These are phyloP conservation scores for Sciurus carolinensis DNA, from an alignment of 2,797 vertebrate genomes.

Conservation along the genomic window DNA sequence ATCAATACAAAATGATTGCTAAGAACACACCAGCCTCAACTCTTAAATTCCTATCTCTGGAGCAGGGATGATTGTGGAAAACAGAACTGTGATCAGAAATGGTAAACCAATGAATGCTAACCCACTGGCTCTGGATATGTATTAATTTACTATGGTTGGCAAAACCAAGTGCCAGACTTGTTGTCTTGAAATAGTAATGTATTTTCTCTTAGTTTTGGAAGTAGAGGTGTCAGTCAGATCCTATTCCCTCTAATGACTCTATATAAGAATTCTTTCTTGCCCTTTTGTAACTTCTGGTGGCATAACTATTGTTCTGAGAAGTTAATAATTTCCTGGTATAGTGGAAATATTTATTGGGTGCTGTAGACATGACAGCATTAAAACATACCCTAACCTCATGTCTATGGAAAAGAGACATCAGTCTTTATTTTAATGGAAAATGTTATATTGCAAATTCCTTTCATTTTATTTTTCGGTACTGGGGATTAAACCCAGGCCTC, in stretches of 20 bases:
- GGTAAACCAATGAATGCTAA: background rate
- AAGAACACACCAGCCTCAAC: background rate
- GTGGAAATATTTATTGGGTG: background rate
- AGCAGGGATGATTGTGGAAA: too few species aligned
- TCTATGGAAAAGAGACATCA: background rate
- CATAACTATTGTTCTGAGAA: background rate
- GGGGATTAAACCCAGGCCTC: too few species aligned
- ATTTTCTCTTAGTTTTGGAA: background rate
- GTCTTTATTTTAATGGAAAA: too few species aligned
- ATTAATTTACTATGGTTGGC: background rate
- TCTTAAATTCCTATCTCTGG: too few species aligned
- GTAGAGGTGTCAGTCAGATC: background rate
- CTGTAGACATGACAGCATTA: background rate
- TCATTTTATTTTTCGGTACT: too few species aligned
- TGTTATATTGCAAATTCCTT: background rate
- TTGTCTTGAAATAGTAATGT: background rate
- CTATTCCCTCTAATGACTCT: background rate
- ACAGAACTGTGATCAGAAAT: background rate
- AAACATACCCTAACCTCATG: background rate
- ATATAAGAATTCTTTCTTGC: background rate
- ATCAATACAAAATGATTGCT: background rate
- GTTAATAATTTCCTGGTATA: background rate
- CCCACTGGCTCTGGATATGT: background rate
- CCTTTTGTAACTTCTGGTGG: background rate
- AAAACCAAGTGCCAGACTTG: background rate